These are phyloP conservation scores for Theocolax elegans DNA, from an alignment of 1,140 invertebrate species.

Conservation along the genomic window DNA sequence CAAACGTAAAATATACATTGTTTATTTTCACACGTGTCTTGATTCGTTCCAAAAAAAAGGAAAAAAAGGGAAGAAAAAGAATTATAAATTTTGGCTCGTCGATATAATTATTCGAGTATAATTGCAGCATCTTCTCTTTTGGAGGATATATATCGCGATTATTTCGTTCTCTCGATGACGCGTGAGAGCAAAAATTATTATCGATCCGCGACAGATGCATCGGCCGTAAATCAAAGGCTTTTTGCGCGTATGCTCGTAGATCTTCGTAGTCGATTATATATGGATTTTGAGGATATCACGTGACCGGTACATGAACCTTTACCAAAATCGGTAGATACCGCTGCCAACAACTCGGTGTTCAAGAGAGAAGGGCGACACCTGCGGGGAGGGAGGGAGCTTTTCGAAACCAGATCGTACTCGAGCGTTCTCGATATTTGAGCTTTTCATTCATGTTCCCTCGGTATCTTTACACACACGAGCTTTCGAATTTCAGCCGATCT, in stretches of 20 bases:
- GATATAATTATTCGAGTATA: too few relatives aligned
- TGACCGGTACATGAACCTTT: neutral
- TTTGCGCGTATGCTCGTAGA: neutral
- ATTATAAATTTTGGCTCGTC: too few relatives aligned
- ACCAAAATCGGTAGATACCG: neutral
- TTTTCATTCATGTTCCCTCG: constrained; percentile 5
- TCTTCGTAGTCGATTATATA: neutral
- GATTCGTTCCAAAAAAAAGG: too few relatives aligned
- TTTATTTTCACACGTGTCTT: too few relatives aligned
- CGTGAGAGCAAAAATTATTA: constrained; percentile 17
- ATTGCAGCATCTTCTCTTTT: too few relatives aligned
- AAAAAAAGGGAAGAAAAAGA: too few relatives aligned
- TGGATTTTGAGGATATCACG: neutral
- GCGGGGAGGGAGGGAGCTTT: neutral
- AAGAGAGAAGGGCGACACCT: too few relatives aligned
- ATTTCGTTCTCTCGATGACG: too few relatives aligned
- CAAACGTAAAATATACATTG: too few relatives aligned
- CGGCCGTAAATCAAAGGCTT: constrained; percentile 18
- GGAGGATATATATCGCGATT: too few relatives aligned
- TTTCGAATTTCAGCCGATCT: too few relatives aligned
- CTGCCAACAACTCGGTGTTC: neutral
- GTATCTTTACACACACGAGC: neutral
- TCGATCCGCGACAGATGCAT: constrained; percentile 17
- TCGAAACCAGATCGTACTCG: constrained; percentile 21
- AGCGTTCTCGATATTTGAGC: constrained; percentile 1